A percentile compares a stretch with the other conserved stretches of the same genome.
These are phyloP conservation scores for Silurus glanis DNA, from an alignment of 2,113 vertebrate species.

Conservation along the genomic window DNA sequence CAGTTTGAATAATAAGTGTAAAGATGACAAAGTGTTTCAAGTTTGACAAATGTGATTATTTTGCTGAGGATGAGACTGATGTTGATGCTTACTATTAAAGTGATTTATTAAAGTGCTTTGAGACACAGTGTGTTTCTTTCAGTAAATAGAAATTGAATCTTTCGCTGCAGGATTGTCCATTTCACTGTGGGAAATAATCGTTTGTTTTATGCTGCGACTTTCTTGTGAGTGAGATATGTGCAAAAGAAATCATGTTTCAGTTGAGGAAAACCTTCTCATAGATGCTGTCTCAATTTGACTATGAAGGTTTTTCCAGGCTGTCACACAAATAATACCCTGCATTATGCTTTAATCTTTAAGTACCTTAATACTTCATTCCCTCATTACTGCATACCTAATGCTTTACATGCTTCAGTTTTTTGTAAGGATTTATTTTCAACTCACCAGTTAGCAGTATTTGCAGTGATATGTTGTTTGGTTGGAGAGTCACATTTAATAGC, in stretches of 20 bases:
- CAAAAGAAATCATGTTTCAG: neutral
- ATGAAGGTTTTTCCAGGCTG: neutral
- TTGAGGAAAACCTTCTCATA: neutral
- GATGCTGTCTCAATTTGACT: neutral
- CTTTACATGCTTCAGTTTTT: neutral
- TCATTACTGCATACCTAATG: neutral
- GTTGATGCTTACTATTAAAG: neutral
- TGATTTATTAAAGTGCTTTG: neutral
- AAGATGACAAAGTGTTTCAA: neutral
- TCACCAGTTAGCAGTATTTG: conserved; percentile 22
- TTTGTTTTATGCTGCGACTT: neutral
- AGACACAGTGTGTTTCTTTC: neutral
- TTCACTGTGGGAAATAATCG: neutral
- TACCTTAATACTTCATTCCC: neutral
- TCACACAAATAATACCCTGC: neutral
- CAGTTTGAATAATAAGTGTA: neutral
- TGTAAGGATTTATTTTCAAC: neutral
- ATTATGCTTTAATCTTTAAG: neutral
- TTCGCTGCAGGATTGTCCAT: neutral
- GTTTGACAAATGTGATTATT: neutral
- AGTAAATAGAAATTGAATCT: neutral
- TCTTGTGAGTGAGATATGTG: neutral
- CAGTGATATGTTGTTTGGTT: neutral
- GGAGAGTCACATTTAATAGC: conserved; percentile 6
- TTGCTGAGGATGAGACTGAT: neutral